Conservation (phyloP, 2,113 vertebrate species). For the Pontoporia blainvillei region DNA sequence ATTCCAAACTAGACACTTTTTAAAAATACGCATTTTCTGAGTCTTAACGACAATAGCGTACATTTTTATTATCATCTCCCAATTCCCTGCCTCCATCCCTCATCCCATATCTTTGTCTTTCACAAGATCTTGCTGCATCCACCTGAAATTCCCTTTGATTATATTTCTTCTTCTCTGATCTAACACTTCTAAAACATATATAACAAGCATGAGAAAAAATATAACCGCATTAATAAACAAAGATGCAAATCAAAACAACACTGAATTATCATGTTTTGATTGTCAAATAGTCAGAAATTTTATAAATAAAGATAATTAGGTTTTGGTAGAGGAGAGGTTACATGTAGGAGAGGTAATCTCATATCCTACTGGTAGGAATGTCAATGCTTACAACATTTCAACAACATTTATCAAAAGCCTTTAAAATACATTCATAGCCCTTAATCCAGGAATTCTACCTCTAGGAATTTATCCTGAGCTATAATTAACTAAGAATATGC, state of each 20-base stretch:
- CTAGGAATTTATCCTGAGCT: slow-evolving; percentile 11
- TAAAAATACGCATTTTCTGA: neutral
- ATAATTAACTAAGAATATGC: slow-evolving; percentile 24
- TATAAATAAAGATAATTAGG: neutral
- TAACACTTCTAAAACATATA: neutral
- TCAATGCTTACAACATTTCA: neutral
- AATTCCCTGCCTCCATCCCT: neutral
- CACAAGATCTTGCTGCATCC: slow-evolving; percentile 1
- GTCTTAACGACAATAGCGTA: neutral
- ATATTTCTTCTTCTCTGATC: neutral
- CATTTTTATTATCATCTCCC: slow-evolving; percentile 1
- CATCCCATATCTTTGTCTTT: slow-evolving; percentile 20
- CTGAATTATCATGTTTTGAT: neutral
- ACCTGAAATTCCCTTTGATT: neutral
- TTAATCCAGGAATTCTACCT: slow-evolving; percentile 9
- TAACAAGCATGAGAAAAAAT: neutral
- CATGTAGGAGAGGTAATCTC: neutral
- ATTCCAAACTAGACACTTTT: slow-evolving; percentile 15
- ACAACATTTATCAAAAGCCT: slow-evolving; percentile 32
- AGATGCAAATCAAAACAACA: slow-evolving; percentile 18
- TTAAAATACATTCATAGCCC: slow-evolving; percentile 22
- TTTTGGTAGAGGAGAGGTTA: neutral
- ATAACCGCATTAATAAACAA: neutral
- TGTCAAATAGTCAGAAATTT: slow-evolving; percentile 15
- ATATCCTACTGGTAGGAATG: neutral